Evolutionary conservation across 2,113 vertebrate species (phyloP), one percentile per base, ranked within the genome.

Genomic region (Alaudala cheleensis): DNA sequence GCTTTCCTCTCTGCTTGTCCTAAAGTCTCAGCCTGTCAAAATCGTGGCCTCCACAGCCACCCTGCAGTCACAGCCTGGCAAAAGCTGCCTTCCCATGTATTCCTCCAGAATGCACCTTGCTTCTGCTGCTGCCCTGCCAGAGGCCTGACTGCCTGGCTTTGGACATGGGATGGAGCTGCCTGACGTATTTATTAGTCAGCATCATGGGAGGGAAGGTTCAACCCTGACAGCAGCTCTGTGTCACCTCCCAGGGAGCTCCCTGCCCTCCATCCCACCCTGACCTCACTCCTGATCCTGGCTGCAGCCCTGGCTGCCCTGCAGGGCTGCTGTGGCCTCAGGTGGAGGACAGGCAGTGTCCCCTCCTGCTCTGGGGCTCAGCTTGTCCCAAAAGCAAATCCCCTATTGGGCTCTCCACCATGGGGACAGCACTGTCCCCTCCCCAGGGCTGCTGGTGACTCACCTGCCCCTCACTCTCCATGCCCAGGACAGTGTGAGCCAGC

Each of bases 331-430:
- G 79, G 54, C 93, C 62, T 69, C 0, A 0, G 31, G 3, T 0
- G 4, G 20, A 28, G 51, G 39, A 9, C 44, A 39, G 50, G 45
- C 42, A 29, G 20, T 4, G 42, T 73, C 62, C 15, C 3, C 2
- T 81, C 58, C 62, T 0, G 0, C 24, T 34, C 65, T 53, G 53
- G 34, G 10, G 19, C 31, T 79, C 2, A 2, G 23, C 19, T 20
- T 34, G 47, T 60, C 53, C 61, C 28, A 1, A 22, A 21, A 79
- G 19, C n/a, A 45, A 67, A 42, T 25, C 26, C 65, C 34, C 22
- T 10, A 0, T 19, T 7, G 28, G 44, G 4, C 23, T 61, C 39
- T 49, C 8, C 10, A 2, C 8, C 0, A 0, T 16, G 53, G 40
- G 49, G 26, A 29, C 40, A 2, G 1, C 18, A 14, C 10, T 33